phyloP scores from a whole-genome alignment of 2,888 invertebrate genomes.

The Monochamus alternatus region DNA sequence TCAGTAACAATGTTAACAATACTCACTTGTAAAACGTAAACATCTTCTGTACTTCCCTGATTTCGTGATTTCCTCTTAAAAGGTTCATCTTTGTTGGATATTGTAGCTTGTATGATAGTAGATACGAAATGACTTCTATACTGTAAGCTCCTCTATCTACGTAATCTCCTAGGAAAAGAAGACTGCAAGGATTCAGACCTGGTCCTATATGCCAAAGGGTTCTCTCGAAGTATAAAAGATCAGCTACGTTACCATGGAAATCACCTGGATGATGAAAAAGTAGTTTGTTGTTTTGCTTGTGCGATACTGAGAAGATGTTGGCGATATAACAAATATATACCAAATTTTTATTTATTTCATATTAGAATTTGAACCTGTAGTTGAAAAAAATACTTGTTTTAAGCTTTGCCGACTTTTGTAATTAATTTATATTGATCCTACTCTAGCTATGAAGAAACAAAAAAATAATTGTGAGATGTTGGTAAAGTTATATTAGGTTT shows the following conservation, averaged over 20 bases:
- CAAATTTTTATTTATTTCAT: too few relatives aligned
- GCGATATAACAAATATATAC: too few relatives aligned
- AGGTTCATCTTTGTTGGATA: conserved; percentile 78
- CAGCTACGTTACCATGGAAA: conserved; percentile 82
- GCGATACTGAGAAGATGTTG: too few relatives aligned
- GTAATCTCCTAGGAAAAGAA: conserved; percentile 85
- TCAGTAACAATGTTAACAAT: too few relatives aligned
- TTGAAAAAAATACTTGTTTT: too few relatives aligned
- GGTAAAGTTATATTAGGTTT: too few relatives aligned
- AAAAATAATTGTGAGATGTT: too few relatives aligned
- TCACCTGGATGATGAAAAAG: conserved; percentile 73
- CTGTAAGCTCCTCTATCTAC: conserved; percentile 83
- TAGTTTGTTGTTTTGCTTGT: too few relatives aligned
- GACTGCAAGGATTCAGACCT: conserved; percentile 76
- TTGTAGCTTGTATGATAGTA: conserved; percentile 81
- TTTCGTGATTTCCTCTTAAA: conserved; percentile 84
- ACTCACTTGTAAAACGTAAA: conserved; percentile 80
- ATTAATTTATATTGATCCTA: too few relatives aligned
- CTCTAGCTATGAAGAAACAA: too few relatives aligned
- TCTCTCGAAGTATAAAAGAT: conserved; percentile 80
- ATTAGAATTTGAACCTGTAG: too few relatives aligned
- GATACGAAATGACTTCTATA: conserved; percentile 80
- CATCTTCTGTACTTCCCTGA: conserved; percentile 82
- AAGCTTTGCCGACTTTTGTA: too few relatives aligned
- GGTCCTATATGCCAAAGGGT: conserved; percentile 81